Evolutionary conservation across 2,113 vertebrate species (phyloP), one percentile per base, ranked within the genome.

Genomic region (Serilophus lunatus): DNA sequence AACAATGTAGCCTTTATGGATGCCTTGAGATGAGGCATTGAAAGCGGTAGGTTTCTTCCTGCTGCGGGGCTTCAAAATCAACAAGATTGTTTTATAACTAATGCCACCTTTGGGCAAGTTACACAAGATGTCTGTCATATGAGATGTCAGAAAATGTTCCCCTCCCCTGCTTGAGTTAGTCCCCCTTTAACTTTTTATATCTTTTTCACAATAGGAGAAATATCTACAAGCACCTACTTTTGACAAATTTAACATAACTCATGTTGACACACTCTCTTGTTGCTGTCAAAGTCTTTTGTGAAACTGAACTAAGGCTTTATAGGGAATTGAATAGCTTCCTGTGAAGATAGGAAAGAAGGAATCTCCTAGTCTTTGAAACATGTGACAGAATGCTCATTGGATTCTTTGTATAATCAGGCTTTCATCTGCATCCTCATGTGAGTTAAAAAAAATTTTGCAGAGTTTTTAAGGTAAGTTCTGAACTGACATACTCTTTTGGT

Each of bases 201-300:
- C 26, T 88, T 47, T 81, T 82, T 70, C 69, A 66, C 35, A 88
- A 90, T 35, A 63, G 64, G 61, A 61, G 54, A 68, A 88, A 86
- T 71, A 68, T 75, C 56, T 71, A 42, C 18, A 28, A 82, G 88
- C 64, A 86, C 60, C 36, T 82, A 45, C 51, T 95, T 90, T 18
- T 88, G 69, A 86, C 72, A 84, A 74, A 78, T 78, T 6, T 86
- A 88, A 56, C 0, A 0, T 96, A 93, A 95, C 76, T 91, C 26
- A 7, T 65, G 86, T 68, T 91, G 94, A 76, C 91, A 68, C 91
- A 40, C 57, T 92, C 57, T 93, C 88, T 79, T 89, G 82, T 94
- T 91, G 69, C 88, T 97, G 95, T 94, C 96, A 94, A 54, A 77
- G 61, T 71, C 86, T 91, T 95, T 88, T 86, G 77, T 93, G 69